Conservation (phyloP, 2,113 vertebrate species). For the Oceanodroma tethys region DNA sequence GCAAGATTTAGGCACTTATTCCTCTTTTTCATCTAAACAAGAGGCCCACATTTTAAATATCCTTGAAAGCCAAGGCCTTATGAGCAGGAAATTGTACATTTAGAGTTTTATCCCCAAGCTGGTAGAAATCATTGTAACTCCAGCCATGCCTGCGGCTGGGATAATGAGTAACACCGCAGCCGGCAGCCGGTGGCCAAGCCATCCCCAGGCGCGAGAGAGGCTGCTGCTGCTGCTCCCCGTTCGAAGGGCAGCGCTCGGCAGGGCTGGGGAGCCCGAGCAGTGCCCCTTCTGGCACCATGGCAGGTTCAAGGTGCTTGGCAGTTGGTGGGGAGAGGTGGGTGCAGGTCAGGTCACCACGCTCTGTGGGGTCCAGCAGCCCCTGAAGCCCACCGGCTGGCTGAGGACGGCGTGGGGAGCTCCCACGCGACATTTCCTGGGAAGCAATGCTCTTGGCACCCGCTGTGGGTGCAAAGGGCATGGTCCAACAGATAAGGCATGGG, state of each 20-base stretch:
- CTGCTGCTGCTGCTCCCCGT: background rate
- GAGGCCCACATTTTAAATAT: background rate
- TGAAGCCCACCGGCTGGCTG: fast-evolving
- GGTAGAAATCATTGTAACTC: conserved; percentile 7
- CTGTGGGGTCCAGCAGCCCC: background rate
- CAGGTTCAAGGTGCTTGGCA: fast-evolving
- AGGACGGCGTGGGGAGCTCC: fast-evolving
- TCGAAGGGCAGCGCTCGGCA: background rate
- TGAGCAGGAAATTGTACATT: conserved; percentile 40
- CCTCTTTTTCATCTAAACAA: background rate
- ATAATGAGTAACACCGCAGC: background rate
- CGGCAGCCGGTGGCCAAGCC: background rate
- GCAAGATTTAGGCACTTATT: background rate
- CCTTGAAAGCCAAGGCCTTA: background rate
- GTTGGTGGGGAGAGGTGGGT: fast-evolving
- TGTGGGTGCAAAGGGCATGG: background rate
- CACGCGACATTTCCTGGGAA: fast-evolving
- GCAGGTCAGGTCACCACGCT: fast-evolving
- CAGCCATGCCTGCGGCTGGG: background rate
- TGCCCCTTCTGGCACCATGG: fast-evolving
- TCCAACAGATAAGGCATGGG: background rate
- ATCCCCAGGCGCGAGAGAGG: background rate
- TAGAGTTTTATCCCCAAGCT: conserved; percentile 17
- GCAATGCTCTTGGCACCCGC: fast-evolving
- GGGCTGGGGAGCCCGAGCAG: background rate